Evolutionary conservation across 2,888 invertebrate genomes (phyloP), one percentile per base, ranked within the genome.

Genomic region (Euspilapteryx auroguttella): DNA sequence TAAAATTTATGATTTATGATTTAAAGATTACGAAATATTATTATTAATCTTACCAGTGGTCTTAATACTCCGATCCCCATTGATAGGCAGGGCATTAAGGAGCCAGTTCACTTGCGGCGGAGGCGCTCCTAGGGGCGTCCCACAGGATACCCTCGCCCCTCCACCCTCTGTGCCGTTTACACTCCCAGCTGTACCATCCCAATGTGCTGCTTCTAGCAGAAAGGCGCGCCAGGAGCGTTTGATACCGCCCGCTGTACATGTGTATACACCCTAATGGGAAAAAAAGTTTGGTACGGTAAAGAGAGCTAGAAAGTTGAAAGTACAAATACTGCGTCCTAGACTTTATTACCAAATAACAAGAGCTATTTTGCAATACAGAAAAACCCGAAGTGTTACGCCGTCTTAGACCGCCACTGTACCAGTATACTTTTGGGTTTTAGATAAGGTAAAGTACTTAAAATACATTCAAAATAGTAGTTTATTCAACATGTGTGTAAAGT

Each of bases 71-170:
- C 59, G 58, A 3, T 55, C 61, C 12, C 37, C 78, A 28, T 66
- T 59, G 21, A 93, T 77, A 3, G 83, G 79, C 36, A 85, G 82
- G 0, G 92, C 90, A 50, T 95, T 94, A 29, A 93, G 81, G 32
- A 94, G 71, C 95, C 95, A 95, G 37, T 85, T 83, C 20, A 92
- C 78, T 3, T 71, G 68, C 0, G 94, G 94, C 22, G 80, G 65
- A 0, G 94, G 94, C 26, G 82, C 80, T 0, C 93, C 94, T 6
- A 71, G 76, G 0, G 85, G 82, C 3, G 55, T 53, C 27, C 89
- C 89, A 22, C 81, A 79, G 0, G 53, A 44, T 1, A 73, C 48
- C 7, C 50, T 52, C 1, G 64, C 69, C 3, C 42, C 47, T 0
- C 53, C 48, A 8, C 71, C 66, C 59, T 85, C 59, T 64, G 83